Conservation (phyloP, 2,888 invertebrate genomes). For the Hoplodrina blanda region DNA sequence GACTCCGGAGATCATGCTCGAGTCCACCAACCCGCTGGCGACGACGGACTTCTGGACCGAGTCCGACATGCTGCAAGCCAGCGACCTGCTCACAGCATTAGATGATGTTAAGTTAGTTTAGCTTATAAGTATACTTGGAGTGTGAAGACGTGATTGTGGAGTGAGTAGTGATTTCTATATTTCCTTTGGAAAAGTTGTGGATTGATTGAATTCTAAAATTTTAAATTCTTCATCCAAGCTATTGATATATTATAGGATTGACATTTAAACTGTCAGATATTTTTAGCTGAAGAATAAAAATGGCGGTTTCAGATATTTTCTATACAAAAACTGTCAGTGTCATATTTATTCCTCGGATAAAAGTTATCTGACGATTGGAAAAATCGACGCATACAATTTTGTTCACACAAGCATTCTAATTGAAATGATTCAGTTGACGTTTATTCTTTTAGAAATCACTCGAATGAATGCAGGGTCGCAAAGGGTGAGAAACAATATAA, state of each 20-base stretch:
- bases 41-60: constrained; percentile 83
- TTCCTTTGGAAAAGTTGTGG: constrained; percentile 61
- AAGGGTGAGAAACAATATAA: constrained; percentile 72
- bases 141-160: constrained; percentile 47
- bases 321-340: neutral
- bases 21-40: constrained; percentile 73
- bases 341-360: neutral
- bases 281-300: neutral
- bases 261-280: neutral
- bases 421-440: constrained; percentile 59
- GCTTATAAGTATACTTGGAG: constrained; percentile 31
- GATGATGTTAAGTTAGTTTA: constrained; percentile 85
- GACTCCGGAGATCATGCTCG: constrained; percentile 77
- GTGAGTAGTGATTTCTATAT: constrained; percentile 75
- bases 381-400: constrained; percentile 44
- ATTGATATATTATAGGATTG: constrained; percentile 54
- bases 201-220: constrained; percentile 60
- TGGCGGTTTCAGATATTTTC: neutral
- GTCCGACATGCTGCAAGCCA: constrained; percentile 81
- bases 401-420: constrained; percentile 74
- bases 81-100: constrained; percentile 82
- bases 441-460: constrained; percentile 80
- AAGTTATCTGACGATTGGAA: neutral
- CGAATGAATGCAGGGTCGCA: constrained; percentile 78
- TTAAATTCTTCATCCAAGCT: constrained; percentile 53